Percentiles rank a stretch among this genome's conserved stretches.
phyloP scores from a whole-genome alignment of 2,113 vertebrate genomes.

The Okapia johnstoni region DNA sequence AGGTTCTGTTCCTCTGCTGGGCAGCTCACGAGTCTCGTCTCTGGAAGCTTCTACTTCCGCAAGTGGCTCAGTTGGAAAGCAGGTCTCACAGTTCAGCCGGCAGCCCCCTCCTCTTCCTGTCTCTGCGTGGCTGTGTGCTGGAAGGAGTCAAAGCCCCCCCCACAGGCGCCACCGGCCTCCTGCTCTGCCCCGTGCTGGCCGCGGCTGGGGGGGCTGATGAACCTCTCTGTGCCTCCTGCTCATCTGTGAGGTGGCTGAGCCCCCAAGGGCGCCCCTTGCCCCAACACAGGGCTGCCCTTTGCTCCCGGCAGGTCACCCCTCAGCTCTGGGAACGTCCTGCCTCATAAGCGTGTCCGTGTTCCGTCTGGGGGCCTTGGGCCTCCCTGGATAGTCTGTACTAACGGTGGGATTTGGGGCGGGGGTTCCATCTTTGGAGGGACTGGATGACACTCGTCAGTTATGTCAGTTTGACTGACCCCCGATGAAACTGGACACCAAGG shows the following conservation, averaged over 20 bases:
- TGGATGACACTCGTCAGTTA: not conserved
- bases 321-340: not conserved
- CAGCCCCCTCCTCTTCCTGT: not conserved
- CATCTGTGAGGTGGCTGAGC: not conserved
- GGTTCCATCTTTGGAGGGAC: not conserved
- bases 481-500: no score
- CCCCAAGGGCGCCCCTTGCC: not conserved
- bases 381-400: no score
- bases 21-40: accelerated
- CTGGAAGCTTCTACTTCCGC: not conserved
- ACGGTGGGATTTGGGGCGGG: no score
- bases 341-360: no score
- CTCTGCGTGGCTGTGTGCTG: not conserved
- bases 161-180: accelerated
- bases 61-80: not conserved
- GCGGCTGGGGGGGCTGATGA: accelerated
- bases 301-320: not conserved
- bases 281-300: not conserved
- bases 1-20: not conserved
- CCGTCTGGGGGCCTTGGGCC: not conserved
- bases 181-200: not conserved
- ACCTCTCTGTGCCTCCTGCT: no score
- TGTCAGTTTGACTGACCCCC: not conserved
- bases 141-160: not conserved
- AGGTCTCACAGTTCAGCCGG: accelerated